Percentiles rank a stretch among this genome's conserved stretches.
Conservation (phyloP, 2,888 invertebrate genomes). For the Thyatira batis region DNA sequence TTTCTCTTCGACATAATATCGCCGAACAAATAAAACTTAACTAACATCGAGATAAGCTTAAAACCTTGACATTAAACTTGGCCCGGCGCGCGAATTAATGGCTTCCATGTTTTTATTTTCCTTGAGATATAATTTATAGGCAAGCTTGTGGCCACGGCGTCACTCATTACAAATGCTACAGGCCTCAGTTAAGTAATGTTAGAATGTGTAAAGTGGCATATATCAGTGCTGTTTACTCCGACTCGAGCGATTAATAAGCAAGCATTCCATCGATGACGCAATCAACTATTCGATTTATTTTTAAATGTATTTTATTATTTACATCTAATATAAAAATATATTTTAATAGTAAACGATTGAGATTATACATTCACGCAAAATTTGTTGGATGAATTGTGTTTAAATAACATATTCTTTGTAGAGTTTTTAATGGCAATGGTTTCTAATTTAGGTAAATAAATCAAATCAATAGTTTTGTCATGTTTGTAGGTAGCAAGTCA, state of each 20-base stretch:
- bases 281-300: constrained; percentile 30
- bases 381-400: background rate
- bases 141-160: constrained; percentile 69
- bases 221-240: constrained; percentile 72
- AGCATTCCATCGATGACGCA: constrained; percentile 60
- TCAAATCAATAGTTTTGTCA: constrained; percentile 44
- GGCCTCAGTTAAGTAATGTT: constrained; percentile 69
- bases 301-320: background rate
- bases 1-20: constrained; percentile 69
- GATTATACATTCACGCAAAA: background rate
- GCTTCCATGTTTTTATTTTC: constrained; percentile 82
- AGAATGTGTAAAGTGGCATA: constrained; percentile 76
- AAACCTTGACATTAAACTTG: constrained; percentile 83
- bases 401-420: constrained; percentile 24
- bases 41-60: constrained; percentile 79
- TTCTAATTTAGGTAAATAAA: no score
- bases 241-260: constrained; percentile 61
- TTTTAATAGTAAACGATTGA: background rate
- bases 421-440: no score
- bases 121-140: constrained; percentile 82
- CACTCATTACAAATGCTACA: constrained; percentile 76
- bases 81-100: constrained; percentile 81
- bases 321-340: background rate
- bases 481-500: constrained; percentile 29
- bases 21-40: constrained; percentile 71